Evolutionary conservation across 2,113 vertebrate species (phyloP).

Genomic region (Strix aluco): DNA sequence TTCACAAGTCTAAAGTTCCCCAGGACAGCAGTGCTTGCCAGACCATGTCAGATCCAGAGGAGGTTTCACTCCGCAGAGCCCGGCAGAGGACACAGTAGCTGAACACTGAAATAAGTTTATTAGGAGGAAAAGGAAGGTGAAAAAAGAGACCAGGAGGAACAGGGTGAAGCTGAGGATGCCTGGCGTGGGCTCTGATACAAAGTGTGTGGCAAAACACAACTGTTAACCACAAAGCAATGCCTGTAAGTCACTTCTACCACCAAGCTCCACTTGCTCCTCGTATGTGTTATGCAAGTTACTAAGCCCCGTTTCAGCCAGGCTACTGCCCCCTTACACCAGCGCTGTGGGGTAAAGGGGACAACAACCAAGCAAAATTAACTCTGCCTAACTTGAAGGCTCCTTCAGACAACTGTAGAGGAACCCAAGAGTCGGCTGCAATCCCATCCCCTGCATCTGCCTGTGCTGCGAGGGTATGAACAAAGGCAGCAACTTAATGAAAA

Average conservation of each 20-base stretch:
- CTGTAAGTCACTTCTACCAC: neutral
- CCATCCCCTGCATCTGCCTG: neutral
- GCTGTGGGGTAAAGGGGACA: accelerated
- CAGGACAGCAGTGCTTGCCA: neutral
- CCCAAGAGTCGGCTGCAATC: neutral
- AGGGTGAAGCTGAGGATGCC: accelerated
- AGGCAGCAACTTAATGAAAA: neutral
- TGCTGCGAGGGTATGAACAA: neutral
- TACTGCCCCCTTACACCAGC: neutral
- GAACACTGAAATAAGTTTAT: neutral
- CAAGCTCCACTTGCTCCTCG: neutral
- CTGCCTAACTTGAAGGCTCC: neutral
- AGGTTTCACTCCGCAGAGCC: neutral
- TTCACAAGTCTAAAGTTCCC: conserved; percentile 17
- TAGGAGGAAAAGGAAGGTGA: neutral
- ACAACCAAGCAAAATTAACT: neutral
- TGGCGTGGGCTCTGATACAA: neutral
- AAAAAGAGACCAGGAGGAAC: neutral
- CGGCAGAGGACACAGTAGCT: neutral
- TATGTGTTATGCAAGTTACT: neutral
- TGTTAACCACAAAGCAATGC: neutral
- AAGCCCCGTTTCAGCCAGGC: neutral
- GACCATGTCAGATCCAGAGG: neutral
- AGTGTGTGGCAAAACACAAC: neutral
- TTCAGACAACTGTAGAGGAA: neutral